Base-by-base conservation (phyloP, 2,888 invertebrate genomes). In the Papilio demoleus region DNA sequence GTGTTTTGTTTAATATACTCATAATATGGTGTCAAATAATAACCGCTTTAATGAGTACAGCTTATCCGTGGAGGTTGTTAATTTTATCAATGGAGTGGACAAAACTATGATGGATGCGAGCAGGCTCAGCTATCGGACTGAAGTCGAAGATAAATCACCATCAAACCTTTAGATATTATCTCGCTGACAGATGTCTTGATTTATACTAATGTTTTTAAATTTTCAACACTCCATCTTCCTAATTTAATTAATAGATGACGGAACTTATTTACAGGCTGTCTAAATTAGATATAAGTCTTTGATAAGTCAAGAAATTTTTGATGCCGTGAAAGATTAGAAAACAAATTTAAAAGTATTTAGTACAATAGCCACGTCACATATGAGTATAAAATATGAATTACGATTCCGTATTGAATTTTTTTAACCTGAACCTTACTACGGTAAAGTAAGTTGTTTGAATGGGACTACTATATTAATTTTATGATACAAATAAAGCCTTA, bases 41-140 rank as follows among this genome's bases (percentile, higher is more conserved):
- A 36, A 66, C 58, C n/a, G 11, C 38, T 60, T 63, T 66, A 61
- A 68, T 67, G 31, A 71, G 64, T 73, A 74, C 73, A 67, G 61
- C 31, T 79, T 81, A 86, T 86, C 84, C 79, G 45, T 74, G 70
- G 74, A 73, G 79, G 80, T 78, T 87, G 84, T 87, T 82, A 76
- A 70, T 75, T 79, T 89, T 88, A 90, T 90, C 88, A 85, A 81
- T 77, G 72, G 79, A 86, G 78, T 83, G 80, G 78, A 90, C 84
- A 84, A 88, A 89, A 90, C 88, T 84, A 88, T 91, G 91, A 92
- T 90, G 79, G 91, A 92, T 91, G 88, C 73, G 74, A 70, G 77
- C 78, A 76, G 79, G 75, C 71, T 77, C 78, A 75, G 79, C 75
- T 76, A 77, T 73, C 76, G 77, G 72, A 79, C 79, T 81, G 76